Conservation (phyloP, 2,888 invertebrate genomes). For the Hemaris fuciformis region DNA sequence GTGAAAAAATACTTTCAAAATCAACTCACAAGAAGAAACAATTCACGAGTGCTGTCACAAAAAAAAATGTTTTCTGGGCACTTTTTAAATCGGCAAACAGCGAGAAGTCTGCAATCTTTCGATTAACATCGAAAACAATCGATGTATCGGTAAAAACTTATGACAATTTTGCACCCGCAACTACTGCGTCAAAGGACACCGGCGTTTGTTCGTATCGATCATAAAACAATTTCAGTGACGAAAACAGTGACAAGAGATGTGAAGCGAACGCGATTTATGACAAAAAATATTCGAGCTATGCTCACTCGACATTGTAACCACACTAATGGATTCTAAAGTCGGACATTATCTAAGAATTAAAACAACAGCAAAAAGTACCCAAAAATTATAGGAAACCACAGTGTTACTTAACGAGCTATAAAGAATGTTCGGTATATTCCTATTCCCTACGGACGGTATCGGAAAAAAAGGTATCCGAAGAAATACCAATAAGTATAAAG, state of each 20-base stretch:
- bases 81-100: constrained; percentile 30
- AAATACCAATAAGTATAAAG: no score
- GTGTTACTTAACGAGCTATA: no score
- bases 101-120: constrained; percentile 26
- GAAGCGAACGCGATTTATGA: constrained; percentile 19
- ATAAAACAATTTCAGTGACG: constrained; percentile 45
- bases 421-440: no score
- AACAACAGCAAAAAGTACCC: neutral
- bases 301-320: neutral
- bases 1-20: neutral
- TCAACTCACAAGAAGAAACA: neutral
- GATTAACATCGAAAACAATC: constrained; percentile 52
- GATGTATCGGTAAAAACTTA: constrained; percentile 42
- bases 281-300: constrained; percentile 28
- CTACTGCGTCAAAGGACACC: constrained; percentile 32
- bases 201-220: constrained; percentile 36
- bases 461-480: no score
- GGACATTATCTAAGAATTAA: neutral
- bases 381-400: no score
- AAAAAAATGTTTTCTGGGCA: neutral
- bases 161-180: constrained; percentile 39
- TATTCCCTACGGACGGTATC: no score
- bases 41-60: neutral
- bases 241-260: constrained; percentile 35
- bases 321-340: neutral